Evolutionary conservation across 2,113 vertebrate genomes (phyloP), one percentile per base, ranked within the genome.

Genomic region (Istiophorus platypterus): DNA sequence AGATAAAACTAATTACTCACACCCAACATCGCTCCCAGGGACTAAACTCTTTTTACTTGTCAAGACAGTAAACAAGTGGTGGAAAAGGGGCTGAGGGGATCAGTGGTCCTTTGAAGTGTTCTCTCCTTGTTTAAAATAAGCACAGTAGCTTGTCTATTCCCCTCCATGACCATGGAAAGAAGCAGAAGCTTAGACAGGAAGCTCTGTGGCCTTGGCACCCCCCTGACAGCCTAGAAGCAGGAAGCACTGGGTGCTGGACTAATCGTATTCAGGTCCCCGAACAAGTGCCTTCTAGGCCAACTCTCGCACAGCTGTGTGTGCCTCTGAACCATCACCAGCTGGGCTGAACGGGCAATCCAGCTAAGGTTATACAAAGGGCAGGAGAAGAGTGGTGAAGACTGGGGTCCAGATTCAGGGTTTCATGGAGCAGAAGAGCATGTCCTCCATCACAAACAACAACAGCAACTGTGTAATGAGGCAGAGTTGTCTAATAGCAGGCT

Each of bases 241-340:
- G 85, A 89, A 90, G 82, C 76, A 54, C 67, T 17, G 79, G 70
- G 72, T 71, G 42, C 84, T 51, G 81, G 83, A 61, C 89, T 91
- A 89, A 91, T 91, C 73, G 37, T 85, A 92, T 93, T 93, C 92
- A 91, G 89, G 77, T 85, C 84, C 72, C 85, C 83, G 87, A 89
- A 93, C 89, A 89, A 91, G 80, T 76, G 87, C 81, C 87, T 88
- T 88, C 84, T 85, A 83, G 86, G 82, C 78, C 52, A 22, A 84
- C 76, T 76, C 86, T 75, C 59, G 20, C 93, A 88, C 90, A 93
- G 89, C 93, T 94, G 93, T 91, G 90, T 54, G 72, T 47, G 77
- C 70, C 77, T 78, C 90, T 68, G 78, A 84, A 88, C 84, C 72
- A 62, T 63, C 89, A 87, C 89, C 90, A 93, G 91, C 92, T 92